Evolutionary conservation across 2,797 vertebrate genomes (phyloP), one percentile per base, ranked within the genome.

Genomic region (Cyclopterus lumpus): DNA sequence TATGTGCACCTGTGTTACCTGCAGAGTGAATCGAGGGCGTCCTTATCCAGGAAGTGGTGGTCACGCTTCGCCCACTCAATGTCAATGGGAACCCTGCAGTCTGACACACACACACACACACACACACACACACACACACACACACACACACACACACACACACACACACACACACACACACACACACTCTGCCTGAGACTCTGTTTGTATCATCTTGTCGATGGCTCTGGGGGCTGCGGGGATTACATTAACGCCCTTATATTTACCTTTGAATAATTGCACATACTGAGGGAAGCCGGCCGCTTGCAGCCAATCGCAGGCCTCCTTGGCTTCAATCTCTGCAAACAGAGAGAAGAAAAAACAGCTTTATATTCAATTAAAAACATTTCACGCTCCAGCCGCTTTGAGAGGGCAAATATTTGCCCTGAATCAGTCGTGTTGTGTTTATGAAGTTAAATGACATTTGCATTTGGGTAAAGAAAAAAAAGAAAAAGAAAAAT

Each of bases 241-340:
- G 64, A 75, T 73, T 72, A 77, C 18, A 53, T 51, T 6, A 63
- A 80, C 68, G 24, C 34, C 8, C 48, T 66, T 30, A 63, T 84
- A 79, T 90, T 86, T 96, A 96, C 97, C 96, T 95, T 93, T 94
- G 88, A 96, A 97, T 32, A 97, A 88, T 77, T 97, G 96, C 58
- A 92, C 95, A 46, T 97, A 97, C 85, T 97, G 96, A 66, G 97
- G 97, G 67, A 97, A 97, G 30, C 96, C 97, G 11, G 96, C 96
- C 1, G 95, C 96, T 86, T 90, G 91, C 88, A 97, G 94, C 97
- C 97, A 97, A 85, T 96, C 93, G 24, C 96, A 96, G 80, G 95
- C 96, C 92, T 97, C 96, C 85, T 93, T 96, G 72, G 95, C 96
- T 94, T 97, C 96, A 80, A 95, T 96, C 93, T 97, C 97, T 97